These are phyloP conservation scores for Aspidapion aeneum DNA, from an alignment of 2,888 invertebrate genomes.

Conservation along the genomic window DNA sequence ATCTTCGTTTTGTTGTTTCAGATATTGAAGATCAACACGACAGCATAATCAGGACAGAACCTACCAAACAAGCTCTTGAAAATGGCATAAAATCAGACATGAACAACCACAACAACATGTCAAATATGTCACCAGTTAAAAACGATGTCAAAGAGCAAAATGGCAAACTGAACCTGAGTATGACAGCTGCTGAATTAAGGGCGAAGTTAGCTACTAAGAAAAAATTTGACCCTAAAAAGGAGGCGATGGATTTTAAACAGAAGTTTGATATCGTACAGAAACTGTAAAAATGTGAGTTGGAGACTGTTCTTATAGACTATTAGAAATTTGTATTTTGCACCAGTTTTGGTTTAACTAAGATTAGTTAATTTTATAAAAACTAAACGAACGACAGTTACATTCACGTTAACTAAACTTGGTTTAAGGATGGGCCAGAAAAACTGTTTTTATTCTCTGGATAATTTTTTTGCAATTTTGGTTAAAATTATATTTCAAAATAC, in stretches of 20 bases:
- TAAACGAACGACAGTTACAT: no score
- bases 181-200: slow-evolving; percentile 91
- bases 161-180: slow-evolving; percentile 69
- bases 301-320: no score
- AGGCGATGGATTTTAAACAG: slow-evolving; percentile 85
- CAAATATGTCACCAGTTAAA: slow-evolving; percentile 24
- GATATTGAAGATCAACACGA: slow-evolving; percentile 41
- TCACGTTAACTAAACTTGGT: no score
- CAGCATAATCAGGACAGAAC: slow-evolving; percentile 31
- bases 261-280: slow-evolving; percentile 94
- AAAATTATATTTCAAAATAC: no score
- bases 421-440: no score
- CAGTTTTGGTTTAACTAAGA: no score
- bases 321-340: no score
- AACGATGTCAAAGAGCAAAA: slow-evolving; percentile 41
- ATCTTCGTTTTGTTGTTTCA: background rate
- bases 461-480: no score
- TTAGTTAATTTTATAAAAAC: no score
- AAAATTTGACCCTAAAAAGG: slow-evolving; percentile 87
- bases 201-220: slow-evolving; percentile 82
- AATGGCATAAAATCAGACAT: slow-evolving; percentile 31
- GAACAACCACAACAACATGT: slow-evolving; percentile 25
- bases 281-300: slow-evolving; percentile 56
- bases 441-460: no score
- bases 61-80: slow-evolving; percentile 32